These are phyloP conservation scores for Harlomillsia oculata DNA, from an alignment of 1,140 invertebrate genomes.

Conservation along the genomic window DNA sequence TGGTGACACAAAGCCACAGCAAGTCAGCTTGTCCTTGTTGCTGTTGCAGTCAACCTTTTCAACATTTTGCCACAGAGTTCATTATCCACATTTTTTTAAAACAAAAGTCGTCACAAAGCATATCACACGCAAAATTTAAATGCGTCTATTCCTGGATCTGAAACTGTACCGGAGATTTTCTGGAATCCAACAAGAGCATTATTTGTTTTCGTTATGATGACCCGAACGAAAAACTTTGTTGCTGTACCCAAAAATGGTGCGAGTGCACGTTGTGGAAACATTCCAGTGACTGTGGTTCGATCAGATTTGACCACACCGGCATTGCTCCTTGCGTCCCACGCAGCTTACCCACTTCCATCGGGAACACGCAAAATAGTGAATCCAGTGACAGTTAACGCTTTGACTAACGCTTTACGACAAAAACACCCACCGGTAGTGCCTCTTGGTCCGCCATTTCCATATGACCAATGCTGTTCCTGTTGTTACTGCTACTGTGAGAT, in stretches of 20 bases:
- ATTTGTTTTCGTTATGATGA: too few species aligned
- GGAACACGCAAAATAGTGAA: slow-evolving; percentile 28
- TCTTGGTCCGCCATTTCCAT: neutral
- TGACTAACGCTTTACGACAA: slow-evolving; percentile 2
- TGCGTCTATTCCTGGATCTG: too few species aligned
- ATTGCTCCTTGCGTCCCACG: neutral
- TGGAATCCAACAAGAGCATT: too few species aligned
- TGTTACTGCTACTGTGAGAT: slow-evolving; percentile 32
- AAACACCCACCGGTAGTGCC: slow-evolving; percentile 9
- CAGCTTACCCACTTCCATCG: neutral
- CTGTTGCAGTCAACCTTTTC: too few species aligned
- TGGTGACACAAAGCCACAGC: too few species aligned
- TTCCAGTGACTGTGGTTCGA: slow-evolving; percentile 12
- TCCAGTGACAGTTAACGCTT: slow-evolving; percentile 31
- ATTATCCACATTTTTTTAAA: too few species aligned
- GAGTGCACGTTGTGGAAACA: neutral
- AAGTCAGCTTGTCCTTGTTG: too few species aligned
- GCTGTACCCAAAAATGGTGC: neutral
- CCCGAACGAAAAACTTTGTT: slow-evolving; percentile 12
- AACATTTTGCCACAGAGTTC: too few species aligned
- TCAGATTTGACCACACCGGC: slow-evolving; percentile 9
- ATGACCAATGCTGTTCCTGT: slow-evolving; percentile 17
- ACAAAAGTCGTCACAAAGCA: too few species aligned
- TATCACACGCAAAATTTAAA: too few species aligned
- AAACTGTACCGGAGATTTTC: too few species aligned